These are phyloP conservation scores for Leguminivora glycinivorella DNA, from an alignment of 1,140 invertebrate species.

Conservation along the genomic window DNA sequence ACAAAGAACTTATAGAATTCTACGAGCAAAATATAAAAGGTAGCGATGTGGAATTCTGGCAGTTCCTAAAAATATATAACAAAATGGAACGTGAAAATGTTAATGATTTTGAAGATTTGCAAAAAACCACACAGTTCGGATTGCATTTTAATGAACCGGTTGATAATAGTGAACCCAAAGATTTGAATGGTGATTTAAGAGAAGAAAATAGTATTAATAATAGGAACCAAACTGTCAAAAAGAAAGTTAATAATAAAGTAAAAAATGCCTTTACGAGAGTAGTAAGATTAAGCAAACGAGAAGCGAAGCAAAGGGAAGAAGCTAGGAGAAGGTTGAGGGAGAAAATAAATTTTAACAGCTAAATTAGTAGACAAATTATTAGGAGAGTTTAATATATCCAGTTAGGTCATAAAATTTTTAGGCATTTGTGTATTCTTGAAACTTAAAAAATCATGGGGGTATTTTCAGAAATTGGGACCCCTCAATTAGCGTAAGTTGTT, in stretches of 20 bases:
- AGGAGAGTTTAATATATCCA: not conserved
- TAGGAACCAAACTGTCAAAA: not conserved
- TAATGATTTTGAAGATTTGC: slow-evolving; percentile 57
- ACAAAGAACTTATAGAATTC: slow-evolving; percentile 58
- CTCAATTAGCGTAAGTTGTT: too few relatives aligned
- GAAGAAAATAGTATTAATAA: not conserved
- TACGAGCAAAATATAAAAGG: slow-evolving; percentile 63
- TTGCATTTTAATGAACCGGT: slow-evolving; percentile 31
- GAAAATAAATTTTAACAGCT: not conserved
- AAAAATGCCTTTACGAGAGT: not conserved
- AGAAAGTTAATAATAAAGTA: not conserved
- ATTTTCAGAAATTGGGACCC: too few relatives aligned
- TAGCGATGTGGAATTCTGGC: slow-evolving; percentile 66
- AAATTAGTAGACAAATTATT: not conserved
- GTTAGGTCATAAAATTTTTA: too few relatives aligned
- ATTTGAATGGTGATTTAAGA: not conserved
- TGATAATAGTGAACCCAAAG: not conserved
- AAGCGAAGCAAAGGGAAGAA: not conserved
- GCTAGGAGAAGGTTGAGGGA: not conserved
- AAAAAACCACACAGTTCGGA: slow-evolving; percentile 50
- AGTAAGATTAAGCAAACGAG: not conserved
- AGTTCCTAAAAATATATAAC: slow-evolving; percentile 68
- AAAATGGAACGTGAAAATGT: slow-evolving; percentile 58
- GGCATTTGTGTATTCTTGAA: too few relatives aligned
- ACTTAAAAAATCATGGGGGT: too few relatives aligned